Base-by-base conservation (phyloP, 1,140 invertebrate genomes). In the Zaprionus camerounensis region DNA sequence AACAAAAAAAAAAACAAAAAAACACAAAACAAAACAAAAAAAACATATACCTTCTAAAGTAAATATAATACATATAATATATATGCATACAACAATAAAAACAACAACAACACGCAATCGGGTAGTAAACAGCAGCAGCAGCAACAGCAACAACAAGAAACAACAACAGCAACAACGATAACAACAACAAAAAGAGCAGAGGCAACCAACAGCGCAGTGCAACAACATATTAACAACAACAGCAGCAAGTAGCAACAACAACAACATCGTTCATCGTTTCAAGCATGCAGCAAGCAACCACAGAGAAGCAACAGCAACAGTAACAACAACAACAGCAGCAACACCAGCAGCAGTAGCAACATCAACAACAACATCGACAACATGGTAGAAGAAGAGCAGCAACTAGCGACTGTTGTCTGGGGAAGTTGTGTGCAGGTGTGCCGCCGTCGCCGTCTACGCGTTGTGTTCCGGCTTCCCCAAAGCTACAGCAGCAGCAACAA, bases 51-150 rank as follows among this genome's bases (percentile, higher is more conserved):
- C 85, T 90, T 90, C 86, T 90, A 90, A 90, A 90, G 85, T 90
- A 90, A 90, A 90, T 90, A 90, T 90, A 91, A 90, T 90, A 90
- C 85, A 90, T 90, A 90, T 91, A 91, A 90, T 90, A 90, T 90
- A 85, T 90, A 90, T 90, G 85, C 85, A 90, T 90, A 90, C 79
- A 86, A 82, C 78, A 78, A 75, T 55, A 82, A 83, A 65, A 82
- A 85, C 56, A 63, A 77, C 24, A 85, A 78, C 24, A 85, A 78
- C 72, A 88, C 72, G 53, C 76, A 78, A 69, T 53, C 71, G 61
- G 63, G 65, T 78, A 74, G 64, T 71, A 73, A 76, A 59, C 55
- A 72, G 20, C 28, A 68, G 11, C 28, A 70, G 53, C 20, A n/a
- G n/a, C n/a, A n/a, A n/a, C n/a, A n/a, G n/a, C 53, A 49, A 20